A percentile compares a stretch with the other conserved stretches of the same genome.
These are phyloP conservation scores for Lophochroa leadbeateri DNA, from an alignment of 2,113 vertebrate genomes.

Conservation along the genomic window DNA sequence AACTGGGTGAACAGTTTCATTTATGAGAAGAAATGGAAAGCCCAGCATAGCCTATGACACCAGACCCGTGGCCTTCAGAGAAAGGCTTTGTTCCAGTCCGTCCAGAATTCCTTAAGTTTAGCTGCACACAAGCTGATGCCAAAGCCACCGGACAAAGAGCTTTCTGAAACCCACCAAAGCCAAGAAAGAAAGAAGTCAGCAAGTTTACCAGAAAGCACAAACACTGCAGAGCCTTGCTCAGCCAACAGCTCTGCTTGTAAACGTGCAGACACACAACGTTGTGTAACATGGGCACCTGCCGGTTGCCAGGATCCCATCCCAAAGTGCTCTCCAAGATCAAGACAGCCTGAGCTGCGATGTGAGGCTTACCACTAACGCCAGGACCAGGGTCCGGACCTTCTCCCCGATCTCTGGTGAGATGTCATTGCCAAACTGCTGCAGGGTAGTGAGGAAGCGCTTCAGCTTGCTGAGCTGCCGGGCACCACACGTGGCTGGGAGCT, in stretches of 20 bases:
- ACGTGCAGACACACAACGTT: background rate
- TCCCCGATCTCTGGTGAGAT: slow-evolving; percentile 98
- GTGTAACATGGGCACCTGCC: rapidly evolving
- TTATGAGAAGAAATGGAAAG: background rate
- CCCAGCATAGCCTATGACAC: background rate
- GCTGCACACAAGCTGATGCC: background rate
- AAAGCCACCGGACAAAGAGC: background rate
- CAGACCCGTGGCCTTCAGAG: background rate
- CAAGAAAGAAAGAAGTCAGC: background rate
- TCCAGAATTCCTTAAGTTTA: background rate
- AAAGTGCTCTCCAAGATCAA: background rate
- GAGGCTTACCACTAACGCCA: slow-evolving; percentile 90
- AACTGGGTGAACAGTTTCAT: background rate
- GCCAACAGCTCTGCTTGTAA: background rate
- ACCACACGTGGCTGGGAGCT: slow-evolving; percentile 95
- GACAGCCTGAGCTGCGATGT: rapidly evolving
- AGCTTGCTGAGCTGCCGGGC: slow-evolving; percentile 98
- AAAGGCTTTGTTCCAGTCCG: background rate
- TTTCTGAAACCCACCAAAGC: background rate
- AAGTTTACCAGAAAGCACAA: background rate
- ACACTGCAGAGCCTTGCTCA: background rate
- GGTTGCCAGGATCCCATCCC: background rate
- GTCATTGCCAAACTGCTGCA: slow-evolving; percentile 98
- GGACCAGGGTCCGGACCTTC: slow-evolving; percentile 92
- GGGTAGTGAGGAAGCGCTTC: slow-evolving; percentile 96